Conservation (phyloP, 2,888 invertebrate species). For the Oxytorus armatus region DNA sequence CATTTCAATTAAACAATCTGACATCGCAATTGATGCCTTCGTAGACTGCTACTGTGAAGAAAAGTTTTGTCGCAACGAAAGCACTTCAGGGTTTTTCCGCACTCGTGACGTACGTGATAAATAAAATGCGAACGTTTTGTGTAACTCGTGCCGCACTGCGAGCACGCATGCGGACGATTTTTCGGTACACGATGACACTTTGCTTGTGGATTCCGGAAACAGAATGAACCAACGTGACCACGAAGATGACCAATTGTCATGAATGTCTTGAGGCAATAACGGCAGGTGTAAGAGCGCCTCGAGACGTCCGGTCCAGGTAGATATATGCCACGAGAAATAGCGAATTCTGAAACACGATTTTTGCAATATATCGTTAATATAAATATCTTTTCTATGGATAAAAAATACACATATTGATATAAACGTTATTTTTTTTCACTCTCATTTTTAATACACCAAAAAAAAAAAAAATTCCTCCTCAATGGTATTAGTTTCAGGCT, state of each 20-base stretch:
- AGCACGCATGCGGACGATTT: constrained; percentile 73
- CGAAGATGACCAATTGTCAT: constrained; percentile 67
- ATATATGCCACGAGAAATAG: constrained; percentile 8
- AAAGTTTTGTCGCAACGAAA: constrained; percentile 74
- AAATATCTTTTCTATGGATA: not conserved
- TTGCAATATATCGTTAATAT: constrained; percentile 13
- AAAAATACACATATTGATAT: too few species aligned
- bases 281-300: constrained; percentile 68
- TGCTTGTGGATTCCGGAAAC: constrained; percentile 75
- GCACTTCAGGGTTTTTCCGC: constrained; percentile 75
- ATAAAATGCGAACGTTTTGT: constrained; percentile 73
- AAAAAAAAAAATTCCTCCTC: too few species aligned
- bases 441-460: too few species aligned
- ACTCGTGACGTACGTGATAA: constrained; percentile 78
- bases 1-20: not conserved
- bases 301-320: constrained; percentile 43
- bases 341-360: constrained; percentile 60
- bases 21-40: constrained; percentile 69
- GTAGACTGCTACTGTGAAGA: constrained; percentile 72
- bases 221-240: constrained; percentile 70
- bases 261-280: constrained; percentile 74
- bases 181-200: constrained; percentile 68
- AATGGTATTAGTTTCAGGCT: too few species aligned
- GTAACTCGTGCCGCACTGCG: constrained; percentile 75
- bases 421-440: not conserved